Evolutionary conservation across 2,888 invertebrate genomes (phyloP), one percentile per base, ranked within the genome.

Genomic region (Dryadula phaetusa): DNA sequence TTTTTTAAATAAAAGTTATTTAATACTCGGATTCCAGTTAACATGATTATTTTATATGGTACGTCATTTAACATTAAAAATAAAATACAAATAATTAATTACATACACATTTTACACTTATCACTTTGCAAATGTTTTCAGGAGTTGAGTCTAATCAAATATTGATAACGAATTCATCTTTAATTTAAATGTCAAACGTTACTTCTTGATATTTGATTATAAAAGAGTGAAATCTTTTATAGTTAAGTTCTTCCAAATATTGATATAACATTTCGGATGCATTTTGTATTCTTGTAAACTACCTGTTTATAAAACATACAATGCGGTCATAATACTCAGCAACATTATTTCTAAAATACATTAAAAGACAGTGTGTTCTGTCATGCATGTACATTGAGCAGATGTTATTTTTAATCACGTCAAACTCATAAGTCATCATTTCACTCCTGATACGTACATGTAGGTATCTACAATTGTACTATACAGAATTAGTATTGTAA

Each of bases 1-100:
- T 22, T 46, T 62, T 60, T 65, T 44, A 53, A 10, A 44, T 25
- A 14, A 18, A 34, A 58, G 12, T 46, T 69, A 49, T 40, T 62
- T 62, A 62, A 46, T 52, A 52, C 12, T 20, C 56, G 66, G 28
- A 58, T 58, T 66, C 32, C 44, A 6, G 32, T 32, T 8, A 14
- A 62, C 25, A 40, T 56, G 22, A 40, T 37, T 40, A 25, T n/a
- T 54, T 22, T 25, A 28, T 32, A 5, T 44, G 10, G 0, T 52
- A 28, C 8, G 16, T 18, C 32, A 52, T 32, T 28, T 52, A 16
- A 52, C 28, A 28, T 28, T 32, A 16, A 52, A 52, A 28, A 14
- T 28, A 49, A 49, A n/a, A 28, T 16, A 16, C n/a, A 10, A 20
- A 52, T 28, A 16, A 28, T 28, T 28, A 52, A 32, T 28, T 52